Percentiles rank a stretch among this genome's conserved stretches.
phyloP scores from a whole-genome alignment of 2,888 invertebrate species.

The Stramonita haemastoma region DNA sequence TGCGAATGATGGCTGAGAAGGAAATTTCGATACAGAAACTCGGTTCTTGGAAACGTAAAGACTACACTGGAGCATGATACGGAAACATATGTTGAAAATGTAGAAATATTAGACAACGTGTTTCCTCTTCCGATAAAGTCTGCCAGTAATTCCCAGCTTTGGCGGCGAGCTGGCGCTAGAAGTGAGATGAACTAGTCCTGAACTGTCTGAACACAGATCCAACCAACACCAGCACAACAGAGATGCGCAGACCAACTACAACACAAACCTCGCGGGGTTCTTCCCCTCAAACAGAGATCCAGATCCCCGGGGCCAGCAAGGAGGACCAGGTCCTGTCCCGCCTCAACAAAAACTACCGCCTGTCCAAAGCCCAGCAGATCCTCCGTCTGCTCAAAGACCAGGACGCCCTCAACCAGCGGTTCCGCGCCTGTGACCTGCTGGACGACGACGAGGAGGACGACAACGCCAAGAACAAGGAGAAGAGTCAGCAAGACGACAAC shows the following conservation, averaged over 20 bases:
- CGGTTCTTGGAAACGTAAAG: no score
- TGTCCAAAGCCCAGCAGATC: conserved; percentile 65
- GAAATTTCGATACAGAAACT: no score
- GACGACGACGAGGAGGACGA: conserved; percentile 41
- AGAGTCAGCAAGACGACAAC: conserved; percentile 30
- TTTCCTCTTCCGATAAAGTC: no score
- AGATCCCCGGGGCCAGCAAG: conserved; percentile 3
- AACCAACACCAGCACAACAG: no score
- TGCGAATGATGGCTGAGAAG: no score
- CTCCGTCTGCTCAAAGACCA: conserved; percentile 61
- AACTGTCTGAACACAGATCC: no score
- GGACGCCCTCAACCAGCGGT: conserved; percentile 54
- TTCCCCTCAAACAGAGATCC: not conserved
- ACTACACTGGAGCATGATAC: no score
- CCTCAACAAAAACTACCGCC: conserved; percentile 56
- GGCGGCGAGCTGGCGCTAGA: no score
- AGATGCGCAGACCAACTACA: not conserved
- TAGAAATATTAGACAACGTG: no score
- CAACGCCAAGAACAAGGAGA: not conserved
- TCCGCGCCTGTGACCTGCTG: conserved; percentile 51
- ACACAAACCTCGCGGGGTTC: not conserved
- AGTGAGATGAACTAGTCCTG: no score
- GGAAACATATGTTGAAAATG: no score
- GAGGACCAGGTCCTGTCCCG: conserved; percentile 55
- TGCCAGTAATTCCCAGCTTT: no score